These are phyloP conservation scores for Heliothis peltigera DNA, from an alignment of 2,888 invertebrate genomes.

Conservation along the genomic window DNA sequence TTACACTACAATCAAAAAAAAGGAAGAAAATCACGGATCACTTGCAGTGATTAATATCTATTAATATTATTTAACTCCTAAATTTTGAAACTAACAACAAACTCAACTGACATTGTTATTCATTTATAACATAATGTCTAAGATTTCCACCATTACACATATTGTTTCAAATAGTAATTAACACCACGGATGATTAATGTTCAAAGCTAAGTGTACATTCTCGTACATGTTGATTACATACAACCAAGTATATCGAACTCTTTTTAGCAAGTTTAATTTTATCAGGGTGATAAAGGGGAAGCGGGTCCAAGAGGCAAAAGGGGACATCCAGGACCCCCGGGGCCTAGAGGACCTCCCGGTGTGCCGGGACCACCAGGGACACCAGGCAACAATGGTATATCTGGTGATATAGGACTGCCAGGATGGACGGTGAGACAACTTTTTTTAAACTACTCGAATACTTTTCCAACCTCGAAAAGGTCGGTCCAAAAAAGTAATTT, in stretches of 20 bases:
- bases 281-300: constrained; percentile 86
- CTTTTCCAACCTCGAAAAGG: too few relatives aligned
- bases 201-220: constrained; percentile 28
- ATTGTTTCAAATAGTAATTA: constrained; percentile 33
- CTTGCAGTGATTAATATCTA: too few relatives aligned
- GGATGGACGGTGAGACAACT: constrained; percentile 92
- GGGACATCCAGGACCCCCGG: constrained; percentile 95
- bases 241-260: background rate
- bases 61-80: too few relatives aligned
- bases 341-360: constrained; percentile 93
- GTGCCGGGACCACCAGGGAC: constrained; percentile 93
- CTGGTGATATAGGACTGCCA: constrained; percentile 94
- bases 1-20: too few relatives aligned
- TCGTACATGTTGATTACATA: constrained; percentile 29
- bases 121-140: background rate
- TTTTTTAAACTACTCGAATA: background rate
- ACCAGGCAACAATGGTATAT: constrained; percentile 91
- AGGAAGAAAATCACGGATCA: too few relatives aligned
- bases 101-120: background rate
- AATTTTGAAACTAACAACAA: too few relatives aligned
- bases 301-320: constrained; percentile 86
- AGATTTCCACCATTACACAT: background rate
- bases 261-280: constrained; percentile 4
- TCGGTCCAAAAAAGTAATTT: background rate
- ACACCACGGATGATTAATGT: constrained; percentile 40